These are phyloP conservation scores for Arge pagana DNA, from an alignment of 2,888 invertebrate species.

Conservation along the genomic window DNA sequence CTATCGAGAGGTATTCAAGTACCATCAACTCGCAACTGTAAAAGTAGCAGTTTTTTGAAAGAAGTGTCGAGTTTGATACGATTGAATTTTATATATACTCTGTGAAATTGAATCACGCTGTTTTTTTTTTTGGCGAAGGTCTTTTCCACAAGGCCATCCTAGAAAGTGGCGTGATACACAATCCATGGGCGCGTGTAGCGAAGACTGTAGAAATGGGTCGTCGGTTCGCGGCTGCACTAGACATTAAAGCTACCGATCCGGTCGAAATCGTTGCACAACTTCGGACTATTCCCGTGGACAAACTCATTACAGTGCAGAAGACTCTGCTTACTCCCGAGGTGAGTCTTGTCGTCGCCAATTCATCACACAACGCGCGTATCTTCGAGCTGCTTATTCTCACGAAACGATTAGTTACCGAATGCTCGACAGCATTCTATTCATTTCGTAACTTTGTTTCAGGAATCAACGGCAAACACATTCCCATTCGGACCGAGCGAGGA, in stretches of 20 bases:
- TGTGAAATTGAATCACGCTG: too few species aligned
- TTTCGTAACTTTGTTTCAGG: background rate
- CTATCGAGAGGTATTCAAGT: slow-evolving; percentile 37
- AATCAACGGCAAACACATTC: fast-evolving
- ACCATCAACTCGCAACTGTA: too few species aligned
- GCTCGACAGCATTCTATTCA: too few species aligned
- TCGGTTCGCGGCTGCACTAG: slow-evolving; percentile 4
- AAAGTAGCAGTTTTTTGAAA: too few species aligned
- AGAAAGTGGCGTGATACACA: slow-evolving; percentile 37
- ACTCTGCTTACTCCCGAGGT: slow-evolving; percentile 33
- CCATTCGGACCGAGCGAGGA: slow-evolving; percentile 3
- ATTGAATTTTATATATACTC: too few species aligned
- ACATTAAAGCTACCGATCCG: slow-evolving; percentile 1
- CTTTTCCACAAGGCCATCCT: slow-evolving; percentile 45
- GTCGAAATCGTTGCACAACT: slow-evolving; percentile 1
- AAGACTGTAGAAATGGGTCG: background rate
- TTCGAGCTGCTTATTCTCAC: background rate
- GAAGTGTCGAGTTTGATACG: too few species aligned
- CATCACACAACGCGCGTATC: background rate
- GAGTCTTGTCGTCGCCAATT: background rate
- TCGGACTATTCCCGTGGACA: slow-evolving; percentile 5
- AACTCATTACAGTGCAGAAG: slow-evolving; percentile 27
- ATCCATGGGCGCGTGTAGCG: slow-evolving; percentile 30
- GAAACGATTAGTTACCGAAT: background rate
- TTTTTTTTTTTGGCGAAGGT: too few species aligned